Conservation (phyloP, 2,113 vertebrate species). For the Ictidomys tridecemlineatus region DNA sequence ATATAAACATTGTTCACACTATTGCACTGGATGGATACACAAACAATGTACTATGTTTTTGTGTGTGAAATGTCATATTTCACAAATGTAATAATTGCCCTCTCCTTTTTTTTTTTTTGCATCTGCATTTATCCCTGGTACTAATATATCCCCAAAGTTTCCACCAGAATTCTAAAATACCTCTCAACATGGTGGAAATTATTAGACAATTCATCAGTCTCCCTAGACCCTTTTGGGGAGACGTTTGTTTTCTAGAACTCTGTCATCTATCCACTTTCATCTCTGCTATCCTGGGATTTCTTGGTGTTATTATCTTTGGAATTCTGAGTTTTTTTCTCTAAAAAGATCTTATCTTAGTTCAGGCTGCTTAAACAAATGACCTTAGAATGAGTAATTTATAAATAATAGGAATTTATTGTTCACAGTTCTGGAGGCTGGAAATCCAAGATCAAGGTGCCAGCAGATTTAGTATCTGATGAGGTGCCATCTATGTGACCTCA, state of each 20-base stretch:
- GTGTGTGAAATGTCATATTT: conserved; percentile 40
- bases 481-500: not conserved
- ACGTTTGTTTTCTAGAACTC: not conserved
- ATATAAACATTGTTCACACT: too few relatives aligned
- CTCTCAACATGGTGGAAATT: not conserved
- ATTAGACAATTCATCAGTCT: not conserved
- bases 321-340: conserved; percentile 35
- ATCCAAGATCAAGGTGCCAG: not conserved
- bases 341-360: not conserved
- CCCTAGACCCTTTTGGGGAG: not conserved
- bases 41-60: not conserved
- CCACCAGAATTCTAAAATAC: conserved; percentile 9
- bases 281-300: not conserved
- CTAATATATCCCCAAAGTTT: conserved; percentile 10
- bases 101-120: not conserved
- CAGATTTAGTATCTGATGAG: not conserved
- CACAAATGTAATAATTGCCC: not conserved
- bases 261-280: not conserved
- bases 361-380: not conserved
- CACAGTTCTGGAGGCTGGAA: not conserved
- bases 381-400: not conserved
- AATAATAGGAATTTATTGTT: not conserved
- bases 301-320: conserved; percentile 15
- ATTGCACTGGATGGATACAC: too few relatives aligned
- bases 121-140: not conserved